Conservation (phyloP, 2,888 invertebrate genomes). For the Pelosia muscerda region DNA sequence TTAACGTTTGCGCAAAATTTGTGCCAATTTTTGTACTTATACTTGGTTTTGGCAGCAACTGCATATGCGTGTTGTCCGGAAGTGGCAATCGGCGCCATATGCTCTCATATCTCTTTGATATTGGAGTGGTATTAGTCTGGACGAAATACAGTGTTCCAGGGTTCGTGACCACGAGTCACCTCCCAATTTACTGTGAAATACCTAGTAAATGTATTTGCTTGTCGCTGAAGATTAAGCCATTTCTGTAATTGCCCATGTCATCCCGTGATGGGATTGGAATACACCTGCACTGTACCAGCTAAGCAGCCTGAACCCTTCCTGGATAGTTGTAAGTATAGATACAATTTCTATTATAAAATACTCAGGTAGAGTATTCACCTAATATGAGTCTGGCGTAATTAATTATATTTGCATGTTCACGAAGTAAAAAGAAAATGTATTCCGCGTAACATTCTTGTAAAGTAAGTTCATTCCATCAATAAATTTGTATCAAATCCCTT, state of each 20-base stretch:
- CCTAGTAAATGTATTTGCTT: not conserved
- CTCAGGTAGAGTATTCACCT: not conserved
- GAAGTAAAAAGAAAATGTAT: not conserved
- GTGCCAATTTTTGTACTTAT: constrained; percentile 41
- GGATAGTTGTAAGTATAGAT: not conserved
- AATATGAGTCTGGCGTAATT: too few species aligned
- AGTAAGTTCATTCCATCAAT: not conserved
- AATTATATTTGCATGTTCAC: not conserved
- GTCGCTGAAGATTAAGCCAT: not conserved
- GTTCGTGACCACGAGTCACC: not conserved
- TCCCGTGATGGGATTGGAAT: not conserved
- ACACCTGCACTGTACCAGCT: not conserved
- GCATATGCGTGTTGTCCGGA: not conserved
- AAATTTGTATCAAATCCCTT: not conserved
- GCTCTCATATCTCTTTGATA: not conserved
- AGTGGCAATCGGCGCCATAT: not conserved
- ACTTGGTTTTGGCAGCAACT: constrained; percentile 9
- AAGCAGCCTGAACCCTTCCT: not conserved
- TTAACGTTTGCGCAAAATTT: constrained; percentile 45
- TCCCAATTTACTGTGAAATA: not conserved
- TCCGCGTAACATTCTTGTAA: not conserved
- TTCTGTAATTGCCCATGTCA: not conserved
- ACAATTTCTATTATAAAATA: not conserved
- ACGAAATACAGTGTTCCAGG: not conserved
- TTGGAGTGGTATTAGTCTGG: not conserved